phyloP scores from a whole-genome alignment of 2,888 invertebrate genomes.

The Brachypalpus laphriformis region DNA sequence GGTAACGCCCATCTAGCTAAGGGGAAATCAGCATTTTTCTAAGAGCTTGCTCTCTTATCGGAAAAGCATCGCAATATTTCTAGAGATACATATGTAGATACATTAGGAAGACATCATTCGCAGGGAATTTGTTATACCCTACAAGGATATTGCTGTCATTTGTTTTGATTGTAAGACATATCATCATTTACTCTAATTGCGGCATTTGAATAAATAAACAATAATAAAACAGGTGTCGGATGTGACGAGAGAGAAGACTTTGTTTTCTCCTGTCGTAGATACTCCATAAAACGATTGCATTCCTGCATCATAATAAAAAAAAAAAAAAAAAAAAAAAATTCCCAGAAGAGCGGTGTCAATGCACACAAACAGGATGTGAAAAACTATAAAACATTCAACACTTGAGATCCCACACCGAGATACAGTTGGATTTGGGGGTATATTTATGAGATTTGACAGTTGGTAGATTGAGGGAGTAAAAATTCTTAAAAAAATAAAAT shows the following conservation, averaged over 20 bases:
- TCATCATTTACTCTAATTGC: constrained; percentile 67
- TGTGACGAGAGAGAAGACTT: constrained; percentile 3
- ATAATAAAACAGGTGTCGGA: constrained; percentile 59
- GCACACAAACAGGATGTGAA: constrained; percentile 66
- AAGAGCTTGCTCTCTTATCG: not conserved
- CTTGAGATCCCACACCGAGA: constrained; percentile 51
- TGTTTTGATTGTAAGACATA: constrained; percentile 31
- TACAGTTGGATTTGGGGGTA: constrained; percentile 10
- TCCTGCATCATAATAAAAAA: constrained; percentile 3
- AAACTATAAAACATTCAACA: constrained; percentile 71
- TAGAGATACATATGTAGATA: not conserved
- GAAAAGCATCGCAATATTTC: constrained; percentile 36
- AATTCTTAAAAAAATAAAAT: constrained; percentile 24
- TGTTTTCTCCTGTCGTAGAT: not conserved
- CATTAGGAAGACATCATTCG: constrained; percentile 41
- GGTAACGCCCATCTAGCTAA: constrained; percentile 34
- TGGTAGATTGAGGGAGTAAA: constrained; percentile 29
- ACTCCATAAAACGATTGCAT: constrained; percentile 49
- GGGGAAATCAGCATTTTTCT: constrained; percentile 41
- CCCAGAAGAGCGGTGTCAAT: constrained; percentile 66
- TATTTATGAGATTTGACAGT: constrained; percentile 60
- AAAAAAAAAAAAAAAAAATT: constrained; percentile 21
- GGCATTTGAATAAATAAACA: constrained; percentile 53
- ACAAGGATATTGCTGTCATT: constrained; percentile 50
- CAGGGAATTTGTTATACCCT: constrained; percentile 6